Evolutionary conservation across 2,113 vertebrate species (phyloP).

Genomic region (Dissostichus mawsoni): DNA sequence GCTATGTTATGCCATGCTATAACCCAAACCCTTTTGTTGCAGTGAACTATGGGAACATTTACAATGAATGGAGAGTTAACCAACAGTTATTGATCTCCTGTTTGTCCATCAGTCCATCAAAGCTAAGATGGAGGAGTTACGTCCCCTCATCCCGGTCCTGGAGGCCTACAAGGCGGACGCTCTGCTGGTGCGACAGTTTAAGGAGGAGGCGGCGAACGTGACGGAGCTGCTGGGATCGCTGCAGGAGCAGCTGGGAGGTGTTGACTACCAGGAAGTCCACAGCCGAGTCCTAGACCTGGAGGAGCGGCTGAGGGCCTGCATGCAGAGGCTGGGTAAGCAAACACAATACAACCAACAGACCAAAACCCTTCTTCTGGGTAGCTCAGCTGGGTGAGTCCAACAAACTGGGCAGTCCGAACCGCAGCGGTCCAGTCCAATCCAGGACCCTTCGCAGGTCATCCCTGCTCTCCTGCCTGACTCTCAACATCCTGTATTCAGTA

Average conservation of each 20-base stretch:
- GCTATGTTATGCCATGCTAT: background rate
- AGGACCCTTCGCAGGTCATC: too few relatives aligned
- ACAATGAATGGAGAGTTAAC: too few relatives aligned
- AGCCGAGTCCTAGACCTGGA: conserved; percentile 65
- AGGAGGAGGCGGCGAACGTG: conserved; percentile 96
- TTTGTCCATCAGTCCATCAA: conserved; percentile 93
- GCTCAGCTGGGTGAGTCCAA: too few relatives aligned
- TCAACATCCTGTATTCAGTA: background rate
- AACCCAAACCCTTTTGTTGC: background rate
- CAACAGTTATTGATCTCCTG: background rate
- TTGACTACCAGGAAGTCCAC: conserved; percentile 85
- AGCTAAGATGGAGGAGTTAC: conserved; percentile 98
- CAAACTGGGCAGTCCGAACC: too few relatives aligned
- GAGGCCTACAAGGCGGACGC: conserved; percentile 98
- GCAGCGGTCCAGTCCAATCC: too few relatives aligned
- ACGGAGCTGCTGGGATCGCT: conserved; percentile 94
- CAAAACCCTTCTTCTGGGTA: background rate
- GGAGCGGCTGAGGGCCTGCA: conserved; percentile 71
- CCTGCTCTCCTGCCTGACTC: too few relatives aligned
- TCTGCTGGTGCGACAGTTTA: conserved; percentile 97
- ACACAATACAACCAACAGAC: background rate
- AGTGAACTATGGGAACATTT: background rate
- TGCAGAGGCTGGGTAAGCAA: conserved; percentile 73
- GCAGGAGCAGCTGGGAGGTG: conserved; percentile 95
- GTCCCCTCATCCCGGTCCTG: conserved; percentile 97